These are phyloP conservation scores for Drosophila sucinea DNA, from an alignment of 1,140 invertebrate species.

Conservation along the genomic window DNA sequence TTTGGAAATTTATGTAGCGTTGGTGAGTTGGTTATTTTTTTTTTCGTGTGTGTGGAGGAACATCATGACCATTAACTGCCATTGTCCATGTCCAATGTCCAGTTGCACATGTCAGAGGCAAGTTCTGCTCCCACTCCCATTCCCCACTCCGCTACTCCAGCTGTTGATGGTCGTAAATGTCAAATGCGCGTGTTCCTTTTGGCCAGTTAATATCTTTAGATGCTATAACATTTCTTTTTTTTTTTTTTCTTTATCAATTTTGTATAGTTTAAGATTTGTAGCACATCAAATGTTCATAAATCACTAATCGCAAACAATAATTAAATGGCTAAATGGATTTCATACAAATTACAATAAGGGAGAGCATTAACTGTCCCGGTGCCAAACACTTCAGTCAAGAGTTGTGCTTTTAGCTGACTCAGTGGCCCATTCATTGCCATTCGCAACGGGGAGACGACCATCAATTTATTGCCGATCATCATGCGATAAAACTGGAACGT, in stretches of 20 bases:
- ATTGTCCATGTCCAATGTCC: constrained; percentile 54
- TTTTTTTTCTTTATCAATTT: constrained; percentile 19
- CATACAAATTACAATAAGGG: constrained; percentile 38
- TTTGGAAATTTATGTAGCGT: constrained; percentile 76
- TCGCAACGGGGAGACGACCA: constrained; percentile 5
- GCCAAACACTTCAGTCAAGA: constrained; percentile 33
- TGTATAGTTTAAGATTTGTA: constrained; percentile 35
- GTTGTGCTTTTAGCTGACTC: constrained; percentile 72
- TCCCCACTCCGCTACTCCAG: constrained; percentile 7
- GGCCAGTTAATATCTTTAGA: constrained; percentile 78
- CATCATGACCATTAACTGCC: constrained; percentile 77
- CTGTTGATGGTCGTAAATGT: constrained; percentile 73
- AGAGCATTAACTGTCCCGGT: constrained; percentile 25
- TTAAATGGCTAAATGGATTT: constrained; percentile 54
- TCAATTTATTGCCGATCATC: constrained; percentile 77
- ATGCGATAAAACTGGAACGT: constrained; percentile 54
- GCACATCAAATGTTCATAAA: constrained; percentile 51
- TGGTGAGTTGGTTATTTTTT: constrained; percentile 76
- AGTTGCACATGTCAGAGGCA: constrained; percentile 68
- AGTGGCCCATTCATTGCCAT: constrained; percentile 33
- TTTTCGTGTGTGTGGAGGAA: constrained; percentile 35
- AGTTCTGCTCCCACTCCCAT: constrained; percentile 25
- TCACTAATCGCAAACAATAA: constrained; percentile 53
- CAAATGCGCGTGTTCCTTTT: constrained; percentile 63
- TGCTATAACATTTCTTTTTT: constrained; percentile 63